A percentile compares a stretch with the other conserved stretches of the same genome.
Evolutionary conservation across 1,140 invertebrate genomes (phyloP).

Genomic region (Alviniconcha marisindica): DNA sequence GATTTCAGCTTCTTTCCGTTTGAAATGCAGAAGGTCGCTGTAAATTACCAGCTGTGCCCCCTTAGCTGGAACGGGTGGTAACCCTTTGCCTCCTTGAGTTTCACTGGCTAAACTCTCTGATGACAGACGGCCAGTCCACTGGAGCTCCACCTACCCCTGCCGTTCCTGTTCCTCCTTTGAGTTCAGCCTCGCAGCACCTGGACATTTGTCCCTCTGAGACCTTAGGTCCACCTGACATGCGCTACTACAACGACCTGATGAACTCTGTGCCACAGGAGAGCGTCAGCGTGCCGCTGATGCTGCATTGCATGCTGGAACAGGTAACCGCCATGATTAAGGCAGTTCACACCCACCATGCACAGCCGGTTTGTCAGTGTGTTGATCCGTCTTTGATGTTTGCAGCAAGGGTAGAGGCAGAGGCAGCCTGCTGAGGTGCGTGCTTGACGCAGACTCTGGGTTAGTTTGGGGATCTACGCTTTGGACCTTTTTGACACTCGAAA

Average conservation of each 20-base stretch:
- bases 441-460: no score
- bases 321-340: no score
- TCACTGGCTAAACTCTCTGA: no score
- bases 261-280: constrained; percentile 73
- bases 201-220: not conserved
- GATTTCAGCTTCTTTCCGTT: no score
- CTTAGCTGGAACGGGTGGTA: no score
- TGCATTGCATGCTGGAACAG: constrained; percentile 76
- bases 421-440: not conserved
- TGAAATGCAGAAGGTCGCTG: no score
- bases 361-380: not conserved
- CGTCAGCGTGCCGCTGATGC: constrained; percentile 71
- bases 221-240: constrained; percentile 64
- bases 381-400: not conserved
- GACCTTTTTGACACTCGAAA: no score
- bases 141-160: constrained; percentile 61
- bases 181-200: constrained; percentile 46
- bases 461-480: no score
- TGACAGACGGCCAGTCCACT: constrained; percentile 54
- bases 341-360: no score
- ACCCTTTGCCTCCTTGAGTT: no score
- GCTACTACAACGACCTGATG: constrained; percentile 75
- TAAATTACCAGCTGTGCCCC: no score
- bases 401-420: no score
- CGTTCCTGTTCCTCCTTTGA: constrained; percentile 40